Evolutionary conservation across 1,140 invertebrate species (phyloP).

Genomic region (Diabrotica undecimpunctata): DNA sequence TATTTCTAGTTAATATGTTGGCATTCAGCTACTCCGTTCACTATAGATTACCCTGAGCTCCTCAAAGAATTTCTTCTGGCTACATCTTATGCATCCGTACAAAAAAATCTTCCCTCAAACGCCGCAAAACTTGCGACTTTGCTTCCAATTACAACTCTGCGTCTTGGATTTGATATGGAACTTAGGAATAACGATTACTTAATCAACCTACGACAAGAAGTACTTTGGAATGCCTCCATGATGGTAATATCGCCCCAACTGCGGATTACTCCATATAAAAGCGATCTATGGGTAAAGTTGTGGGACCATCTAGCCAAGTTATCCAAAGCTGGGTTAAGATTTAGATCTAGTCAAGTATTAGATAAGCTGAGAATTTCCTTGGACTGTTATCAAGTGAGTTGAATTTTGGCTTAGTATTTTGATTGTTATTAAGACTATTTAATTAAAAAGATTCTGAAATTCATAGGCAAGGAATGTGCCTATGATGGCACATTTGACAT

Average conservation of each 20-base stretch:
- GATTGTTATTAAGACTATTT: too few relatives aligned
- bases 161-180: slow-evolving; percentile 51
- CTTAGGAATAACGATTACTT: slow-evolving; percentile 49
- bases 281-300: slow-evolving; percentile 76
- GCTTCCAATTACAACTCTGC: slow-evolving; percentile 66
- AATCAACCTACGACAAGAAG: slow-evolving; percentile 53
- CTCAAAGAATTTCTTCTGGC: slow-evolving; percentile 77
- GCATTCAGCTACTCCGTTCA: slow-evolving; percentile 52
- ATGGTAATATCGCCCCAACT: slow-evolving; percentile 79
- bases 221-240: slow-evolving; percentile 73
- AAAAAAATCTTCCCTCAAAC: slow-evolving; percentile 66
- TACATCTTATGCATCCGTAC: slow-evolving; percentile 65
- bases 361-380: slow-evolving; percentile 73
- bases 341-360: slow-evolving; percentile 64
- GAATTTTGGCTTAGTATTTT: background rate
- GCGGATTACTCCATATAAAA: slow-evolving; percentile 70
- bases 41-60: slow-evolving; percentile 55
- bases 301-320: slow-evolving; percentile 65
- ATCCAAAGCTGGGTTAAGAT: slow-evolving; percentile 58
- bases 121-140: slow-evolving; percentile 62
- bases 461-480: too few relatives aligned
- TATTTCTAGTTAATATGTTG: slow-evolving; percentile 49
- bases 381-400: slow-evolving; percentile 68
- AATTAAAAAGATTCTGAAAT: too few relatives aligned
- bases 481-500: too few relatives aligned